A percentile compares a stretch with the other conserved stretches of the same genome.
These are phyloP conservation scores for Gymnothorax javanicus DNA, from an alignment of 2,797 vertebrate species.

Conservation along the genomic window DNA sequence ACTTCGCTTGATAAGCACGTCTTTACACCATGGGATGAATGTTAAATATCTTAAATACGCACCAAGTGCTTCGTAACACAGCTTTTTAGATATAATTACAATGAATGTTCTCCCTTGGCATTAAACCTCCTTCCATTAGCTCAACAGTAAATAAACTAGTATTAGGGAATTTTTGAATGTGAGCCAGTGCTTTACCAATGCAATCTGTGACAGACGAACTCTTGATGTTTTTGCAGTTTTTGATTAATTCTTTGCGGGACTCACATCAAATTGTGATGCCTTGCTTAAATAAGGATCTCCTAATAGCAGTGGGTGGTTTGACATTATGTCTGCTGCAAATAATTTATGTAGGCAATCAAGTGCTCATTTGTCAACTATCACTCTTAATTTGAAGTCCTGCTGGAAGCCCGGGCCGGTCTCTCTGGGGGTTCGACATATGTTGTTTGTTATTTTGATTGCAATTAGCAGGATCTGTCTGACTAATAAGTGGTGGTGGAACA, in stretches of 20 bases:
- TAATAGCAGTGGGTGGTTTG: constrained; percentile 49
- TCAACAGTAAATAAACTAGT: background rate
- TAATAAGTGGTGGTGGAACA: constrained; percentile 64
- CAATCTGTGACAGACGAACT: background rate
- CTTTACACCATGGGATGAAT: no score
- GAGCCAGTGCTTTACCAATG: background rate
- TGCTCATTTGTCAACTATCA: constrained; percentile 76
- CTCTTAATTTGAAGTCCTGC: constrained; percentile 70
- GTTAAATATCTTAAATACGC: background rate
- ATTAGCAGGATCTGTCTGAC: constrained; percentile 69
- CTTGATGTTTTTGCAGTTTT: background rate
- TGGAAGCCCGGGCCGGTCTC: constrained; percentile 58
- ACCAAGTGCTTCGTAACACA: background rate
- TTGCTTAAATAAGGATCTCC: constrained; percentile 20
- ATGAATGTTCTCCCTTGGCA: background rate
- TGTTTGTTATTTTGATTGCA: constrained; percentile 75
- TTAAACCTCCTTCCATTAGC: background rate
- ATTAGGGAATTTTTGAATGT: background rate
- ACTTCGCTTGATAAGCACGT: no score
- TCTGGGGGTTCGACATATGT: constrained; percentile 71
- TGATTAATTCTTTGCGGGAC: background rate
- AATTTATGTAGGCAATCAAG: constrained; percentile 73
- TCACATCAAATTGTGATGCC: background rate
- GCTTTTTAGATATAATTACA: background rate
- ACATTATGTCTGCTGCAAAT: constrained; percentile 54